These are phyloP conservation scores for Eudemis profundana DNA, from an alignment of 2,888 invertebrate species.

Conservation along the genomic window DNA sequence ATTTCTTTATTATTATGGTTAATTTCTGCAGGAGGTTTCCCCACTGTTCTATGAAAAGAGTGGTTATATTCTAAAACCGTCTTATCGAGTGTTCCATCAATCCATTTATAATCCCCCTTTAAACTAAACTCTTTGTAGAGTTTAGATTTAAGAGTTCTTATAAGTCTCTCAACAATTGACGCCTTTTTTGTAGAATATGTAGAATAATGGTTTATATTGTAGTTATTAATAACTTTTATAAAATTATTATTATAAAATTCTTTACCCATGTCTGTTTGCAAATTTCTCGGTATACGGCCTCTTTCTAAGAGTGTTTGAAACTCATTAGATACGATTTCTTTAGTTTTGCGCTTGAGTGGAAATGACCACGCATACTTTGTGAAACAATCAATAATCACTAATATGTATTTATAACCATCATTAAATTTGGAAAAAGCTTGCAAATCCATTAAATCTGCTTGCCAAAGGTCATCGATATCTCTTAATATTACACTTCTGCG, in stretches of 20 bases:
- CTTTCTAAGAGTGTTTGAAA: not conserved
- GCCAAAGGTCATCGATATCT: conserved; percentile 62
- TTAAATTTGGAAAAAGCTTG: conserved; percentile 22
- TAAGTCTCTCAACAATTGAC: conserved; percentile 45
- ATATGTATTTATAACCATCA: conserved; percentile 11
- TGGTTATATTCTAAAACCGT: conserved; percentile 22
- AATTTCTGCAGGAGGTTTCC: no score
- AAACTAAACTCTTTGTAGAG: conserved; percentile 38
- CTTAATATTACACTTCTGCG: conserved; percentile 55
- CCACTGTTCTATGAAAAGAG: conserved; percentile 4
- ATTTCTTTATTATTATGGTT: conserved; percentile 11
- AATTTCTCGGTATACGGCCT: conserved; percentile 1
- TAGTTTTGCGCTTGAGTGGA: conserved; percentile 7
- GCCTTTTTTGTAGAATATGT: conserved; percentile 43
- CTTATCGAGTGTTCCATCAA: no score
- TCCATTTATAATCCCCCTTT: conserved; percentile 38
- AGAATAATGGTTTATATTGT: conserved; percentile 41
- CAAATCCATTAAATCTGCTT: conserved; percentile 58
- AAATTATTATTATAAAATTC: conserved; percentile 45
- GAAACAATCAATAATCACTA: conserved; percentile 7
- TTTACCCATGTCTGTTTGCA: conserved; percentile 47
- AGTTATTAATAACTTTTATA: conserved; percentile 8
- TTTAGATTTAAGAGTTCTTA: conserved; percentile 43
- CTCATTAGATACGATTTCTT: not conserved
- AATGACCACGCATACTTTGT: conserved; percentile 11